Conservation (phyloP, 2,113 vertebrate genomes). For the Orycteropus afer region DNA sequence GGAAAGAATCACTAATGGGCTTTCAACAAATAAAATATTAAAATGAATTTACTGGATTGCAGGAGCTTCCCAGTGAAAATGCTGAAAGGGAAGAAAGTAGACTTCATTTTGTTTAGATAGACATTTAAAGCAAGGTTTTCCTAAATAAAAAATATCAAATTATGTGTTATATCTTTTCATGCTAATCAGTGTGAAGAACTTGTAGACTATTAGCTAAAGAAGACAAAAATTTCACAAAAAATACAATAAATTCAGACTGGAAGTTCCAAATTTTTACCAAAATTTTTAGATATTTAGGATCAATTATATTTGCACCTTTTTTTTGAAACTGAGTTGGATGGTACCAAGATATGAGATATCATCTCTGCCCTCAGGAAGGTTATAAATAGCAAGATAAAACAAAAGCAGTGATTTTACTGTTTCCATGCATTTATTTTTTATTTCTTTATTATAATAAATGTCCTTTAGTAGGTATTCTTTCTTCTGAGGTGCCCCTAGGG, state of each 20-base stretch:
- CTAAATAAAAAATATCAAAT: background rate
- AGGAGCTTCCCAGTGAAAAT: background rate
- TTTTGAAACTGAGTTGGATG: background rate
- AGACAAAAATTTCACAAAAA: background rate
- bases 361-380: background rate
- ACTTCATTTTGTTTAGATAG: background rate
- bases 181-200: background rate
- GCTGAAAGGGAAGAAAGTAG: background rate
- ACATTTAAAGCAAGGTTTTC: background rate
- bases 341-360: background rate
- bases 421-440: background rate
- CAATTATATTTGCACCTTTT: background rate
- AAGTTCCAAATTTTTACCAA: background rate
- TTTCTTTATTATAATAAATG: background rate
- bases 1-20: background rate
- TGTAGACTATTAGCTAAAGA: background rate
- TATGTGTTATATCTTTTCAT: background rate
- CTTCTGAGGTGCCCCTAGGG: background rate
- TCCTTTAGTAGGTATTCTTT: background rate
- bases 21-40: conserved; percentile 33
- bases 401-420: background rate
- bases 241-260: background rate
- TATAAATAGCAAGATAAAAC: background rate
- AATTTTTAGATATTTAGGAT: background rate
- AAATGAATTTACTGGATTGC: background rate